Base-by-base conservation (phyloP, 2,113 vertebrate species). In the Salvelinus namaycush region DNA sequence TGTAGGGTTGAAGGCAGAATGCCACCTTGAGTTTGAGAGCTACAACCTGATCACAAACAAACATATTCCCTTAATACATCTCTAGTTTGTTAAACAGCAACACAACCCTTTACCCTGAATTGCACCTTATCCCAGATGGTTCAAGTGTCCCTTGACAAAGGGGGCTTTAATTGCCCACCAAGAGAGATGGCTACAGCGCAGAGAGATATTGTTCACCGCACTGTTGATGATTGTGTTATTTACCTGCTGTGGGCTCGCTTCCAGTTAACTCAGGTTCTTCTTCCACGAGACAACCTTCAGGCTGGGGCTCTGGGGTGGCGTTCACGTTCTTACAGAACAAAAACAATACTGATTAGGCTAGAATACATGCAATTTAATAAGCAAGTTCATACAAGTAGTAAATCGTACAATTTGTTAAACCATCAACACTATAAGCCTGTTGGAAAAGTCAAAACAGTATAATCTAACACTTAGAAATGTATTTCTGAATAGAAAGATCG, bases 301-400 rank as follows among this genome's bases (percentile, higher is more conserved):
- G 88, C 79, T 87, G 89, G 24, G 79, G 79, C 70, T 91, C 91
- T 74, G 81, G 68, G 69, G 68, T 89, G 5, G 84, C 79, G 14
- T 92, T 93, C 39, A 91, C 93, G 59, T 90, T 89, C 93, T 94
- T 75, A 48, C 3, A 24, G 72, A 64, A 8, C 27, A 64, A 22
- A 13, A n/a, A 34, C 31, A 18, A 60, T 20, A 59, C 4, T 34
- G 4, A 20, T 57, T 57, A 20, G 39, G 9, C 39, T 44, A 11
- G 9, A 44, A 44, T 44, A 60, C 20, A 9, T 26, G 14, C 24
- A 7, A 48, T 54, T 54, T 16, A 18, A 12, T 11, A 34, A 34
- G 6, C 6, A 44, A 44, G 9, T 44, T 2, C 39, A 44, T 54
- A 5, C 16, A 54, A 54, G 51, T 54, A 16, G 51, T 14, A 13